phyloP scores from a whole-genome alignment of 1,140 invertebrate species.

The Zaprionus ornatus region DNA sequence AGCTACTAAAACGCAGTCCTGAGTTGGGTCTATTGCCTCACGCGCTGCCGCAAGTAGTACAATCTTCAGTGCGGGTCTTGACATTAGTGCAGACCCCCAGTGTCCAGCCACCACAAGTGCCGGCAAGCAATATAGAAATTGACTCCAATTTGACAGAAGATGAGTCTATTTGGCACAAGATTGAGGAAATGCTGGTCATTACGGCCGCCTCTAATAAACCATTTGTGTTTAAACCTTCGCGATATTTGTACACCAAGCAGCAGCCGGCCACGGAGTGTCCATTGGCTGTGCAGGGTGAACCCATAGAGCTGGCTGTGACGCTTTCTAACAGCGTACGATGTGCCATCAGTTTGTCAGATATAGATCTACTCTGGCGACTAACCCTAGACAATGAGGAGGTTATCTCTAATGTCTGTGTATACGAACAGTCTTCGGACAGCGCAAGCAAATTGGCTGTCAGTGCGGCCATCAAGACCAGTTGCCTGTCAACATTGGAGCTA shows the following conservation, averaged over 20 bases:
- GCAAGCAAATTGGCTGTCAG: slow-evolving; percentile 65
- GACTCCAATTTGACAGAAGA: slow-evolving; percentile 80
- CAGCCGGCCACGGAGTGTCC: slow-evolving; percentile 87
- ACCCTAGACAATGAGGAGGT: slow-evolving; percentile 83
- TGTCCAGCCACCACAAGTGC: slow-evolving; percentile 86
- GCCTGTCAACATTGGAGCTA: slow-evolving; percentile 80
- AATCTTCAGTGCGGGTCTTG: slow-evolving; percentile 77
- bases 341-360: slow-evolving; percentile 62
- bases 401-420: slow-evolving; percentile 76
- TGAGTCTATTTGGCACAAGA: slow-evolving; percentile 87
- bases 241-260: slow-evolving; percentile 89
- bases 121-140: slow-evolving; percentile 88
- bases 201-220: slow-evolving; percentile 88
- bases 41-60: slow-evolving; percentile 74
- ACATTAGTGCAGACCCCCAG: slow-evolving; percentile 78
- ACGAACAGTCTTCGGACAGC: slow-evolving; percentile 73
- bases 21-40: slow-evolving; percentile 75
- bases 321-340: slow-evolving; percentile 87
- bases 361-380: slow-evolving; percentile 93
- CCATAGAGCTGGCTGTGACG: slow-evolving; percentile 90
- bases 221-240: slow-evolving; percentile 91
- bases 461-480: slow-evolving; percentile 84
- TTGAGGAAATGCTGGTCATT: slow-evolving; percentile 91
- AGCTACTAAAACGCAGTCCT: slow-evolving; percentile 69
- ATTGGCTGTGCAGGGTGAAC: slow-evolving; percentile 90